These are phyloP conservation scores for Molossus molossus DNA, from an alignment of 2,797 vertebrate genomes.

Conservation along the genomic window DNA sequence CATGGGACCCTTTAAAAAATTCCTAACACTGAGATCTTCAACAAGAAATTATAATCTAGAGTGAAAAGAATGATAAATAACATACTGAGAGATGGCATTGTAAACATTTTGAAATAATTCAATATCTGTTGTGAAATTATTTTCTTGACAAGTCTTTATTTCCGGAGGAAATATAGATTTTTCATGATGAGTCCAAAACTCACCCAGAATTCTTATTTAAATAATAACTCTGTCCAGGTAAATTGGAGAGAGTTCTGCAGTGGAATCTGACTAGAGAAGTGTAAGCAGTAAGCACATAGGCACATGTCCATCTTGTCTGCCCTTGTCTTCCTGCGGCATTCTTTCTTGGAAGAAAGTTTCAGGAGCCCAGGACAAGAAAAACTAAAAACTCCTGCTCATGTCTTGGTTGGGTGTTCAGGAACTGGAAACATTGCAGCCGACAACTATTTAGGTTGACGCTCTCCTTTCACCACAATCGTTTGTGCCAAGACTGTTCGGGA, in stretches of 20 bases:
- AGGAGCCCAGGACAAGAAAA: background rate
- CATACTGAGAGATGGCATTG: slow-evolving; percentile 3
- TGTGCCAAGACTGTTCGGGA: background rate
- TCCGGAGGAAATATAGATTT: slow-evolving; percentile 69
- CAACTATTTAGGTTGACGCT: background rate
- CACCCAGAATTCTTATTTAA: slow-evolving; percentile 45
- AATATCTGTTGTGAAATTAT: background rate
- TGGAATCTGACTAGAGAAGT: background rate
- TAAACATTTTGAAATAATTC: slow-evolving; percentile 66
- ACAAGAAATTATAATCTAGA: slow-evolving; percentile 32
- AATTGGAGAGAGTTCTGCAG: background rate
- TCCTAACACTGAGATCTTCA: slow-evolving; percentile 39
- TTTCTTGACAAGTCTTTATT: slow-evolving; percentile 13
- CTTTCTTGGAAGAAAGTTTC: background rate
- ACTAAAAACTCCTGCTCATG: background rate
- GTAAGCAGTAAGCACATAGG: background rate
- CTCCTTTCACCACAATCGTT: background rate
- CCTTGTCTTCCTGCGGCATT: background rate
- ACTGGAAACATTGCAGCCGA: background rate
- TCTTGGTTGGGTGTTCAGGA: background rate
- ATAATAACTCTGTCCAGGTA: too few species aligned
- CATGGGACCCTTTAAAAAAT: slow-evolving; percentile 55
- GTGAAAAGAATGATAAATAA: slow-evolving; percentile 26
- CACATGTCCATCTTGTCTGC: background rate
- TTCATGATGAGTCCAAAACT: background rate